phyloP scores from a whole-genome alignment of 2,797 vertebrate species.

The Menidia menidia region DNA sequence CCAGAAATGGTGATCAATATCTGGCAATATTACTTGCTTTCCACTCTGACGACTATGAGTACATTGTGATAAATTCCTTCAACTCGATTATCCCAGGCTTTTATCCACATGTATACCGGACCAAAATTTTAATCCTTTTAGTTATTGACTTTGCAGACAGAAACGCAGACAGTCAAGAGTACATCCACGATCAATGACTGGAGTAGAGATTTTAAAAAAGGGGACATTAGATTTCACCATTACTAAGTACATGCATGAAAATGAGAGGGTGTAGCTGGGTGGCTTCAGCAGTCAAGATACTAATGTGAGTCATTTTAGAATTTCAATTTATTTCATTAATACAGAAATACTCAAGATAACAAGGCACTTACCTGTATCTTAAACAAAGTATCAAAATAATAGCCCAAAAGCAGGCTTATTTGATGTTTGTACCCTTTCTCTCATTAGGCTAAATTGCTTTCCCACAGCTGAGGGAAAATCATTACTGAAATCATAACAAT shows the following conservation, averaged over 20 bases:
- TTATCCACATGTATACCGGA: constrained; percentile 60
- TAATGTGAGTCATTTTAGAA: constrained; percentile 36
- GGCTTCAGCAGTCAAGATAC: constrained; percentile 33
- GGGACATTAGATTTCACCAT: constrained; percentile 11
- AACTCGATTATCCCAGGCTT: constrained; percentile 65
- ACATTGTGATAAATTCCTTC: constrained; percentile 49
- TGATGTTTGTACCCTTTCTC: constrained; percentile 32
- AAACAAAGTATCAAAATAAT: constrained; percentile 38
- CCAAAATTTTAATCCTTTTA: constrained; percentile 72
- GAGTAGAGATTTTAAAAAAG: constrained; percentile 1
- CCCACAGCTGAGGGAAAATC: constrained; percentile 55
- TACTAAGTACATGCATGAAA: background rate
- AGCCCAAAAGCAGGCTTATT: constrained; percentile 34
- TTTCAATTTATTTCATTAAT: constrained; percentile 56
- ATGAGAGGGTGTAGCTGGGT: constrained; percentile 38
- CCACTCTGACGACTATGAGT: constrained; percentile 23
- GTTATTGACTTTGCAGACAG: constrained; percentile 52
- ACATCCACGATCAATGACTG: constrained; percentile 15
- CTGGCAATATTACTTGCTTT: constrained; percentile 27
- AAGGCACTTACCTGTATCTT: constrained; percentile 49
- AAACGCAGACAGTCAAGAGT: constrained; percentile 27
- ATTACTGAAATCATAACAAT: constrained; percentile 63
- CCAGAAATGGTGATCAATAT: constrained; percentile 31
- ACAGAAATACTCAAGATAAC: constrained; percentile 33
- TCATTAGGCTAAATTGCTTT: constrained; percentile 67